Percentiles rank a stretch among this genome's conserved stretches.
Conservation (phyloP, 2,113 vertebrate species). For the Steatornis caripensis region DNA sequence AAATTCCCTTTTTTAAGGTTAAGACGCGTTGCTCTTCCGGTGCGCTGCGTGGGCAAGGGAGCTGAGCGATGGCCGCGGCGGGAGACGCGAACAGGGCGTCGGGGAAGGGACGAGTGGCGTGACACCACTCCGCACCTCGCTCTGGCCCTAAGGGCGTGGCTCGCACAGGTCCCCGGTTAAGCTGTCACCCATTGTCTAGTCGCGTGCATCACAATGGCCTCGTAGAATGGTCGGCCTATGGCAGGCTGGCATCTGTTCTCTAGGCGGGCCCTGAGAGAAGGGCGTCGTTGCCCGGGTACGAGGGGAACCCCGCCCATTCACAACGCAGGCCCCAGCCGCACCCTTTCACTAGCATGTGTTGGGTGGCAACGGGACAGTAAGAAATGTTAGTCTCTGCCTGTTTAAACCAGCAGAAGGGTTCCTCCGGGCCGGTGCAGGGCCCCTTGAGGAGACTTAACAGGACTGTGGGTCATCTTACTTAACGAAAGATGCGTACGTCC, state of each 20-base stretch:
- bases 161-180: rapidly evolving
- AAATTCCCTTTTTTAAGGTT: rapidly evolving
- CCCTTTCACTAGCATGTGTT: rapidly evolving
- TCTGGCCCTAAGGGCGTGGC: rapidly evolving
- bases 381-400: not conserved
- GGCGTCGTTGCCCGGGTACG: rapidly evolving
- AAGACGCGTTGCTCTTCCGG: rapidly evolving
- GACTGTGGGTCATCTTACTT: rapidly evolving
- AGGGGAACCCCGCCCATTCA: rapidly evolving
- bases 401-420: not conserved
- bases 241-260: not conserved
- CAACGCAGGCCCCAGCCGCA: rapidly evolving
- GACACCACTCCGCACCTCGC: rapidly evolving
- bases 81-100: rapidly evolving
- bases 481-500: not conserved
- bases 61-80: rapidly evolving
- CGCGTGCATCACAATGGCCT: rapidly evolving
- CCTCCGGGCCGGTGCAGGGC: rapidly evolving
- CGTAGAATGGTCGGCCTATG: rapidly evolving
- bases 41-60: too few relatives aligned
- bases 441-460: not conserved
- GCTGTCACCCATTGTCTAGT: rapidly evolving
- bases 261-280: rapidly evolving
- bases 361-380: rapidly evolving
- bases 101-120: rapidly evolving